Percentiles rank a stretch among this genome's conserved stretches.
phyloP scores from a whole-genome alignment of 2,113 vertebrate species.

The Malurus alboscapulatus region DNA sequence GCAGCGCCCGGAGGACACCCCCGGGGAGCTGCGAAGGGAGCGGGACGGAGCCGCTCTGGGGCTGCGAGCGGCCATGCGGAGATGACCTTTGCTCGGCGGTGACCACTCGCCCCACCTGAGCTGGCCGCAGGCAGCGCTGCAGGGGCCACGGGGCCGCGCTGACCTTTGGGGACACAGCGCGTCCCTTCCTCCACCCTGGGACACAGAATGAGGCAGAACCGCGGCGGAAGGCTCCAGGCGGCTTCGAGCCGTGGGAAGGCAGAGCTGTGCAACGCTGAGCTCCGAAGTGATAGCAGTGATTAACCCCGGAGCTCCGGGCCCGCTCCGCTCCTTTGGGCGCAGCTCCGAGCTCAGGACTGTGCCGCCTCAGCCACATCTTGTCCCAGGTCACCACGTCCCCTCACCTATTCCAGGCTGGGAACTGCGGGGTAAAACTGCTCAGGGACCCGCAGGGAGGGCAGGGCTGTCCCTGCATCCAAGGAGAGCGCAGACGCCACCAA shows the following conservation, averaged over 20 bases:
- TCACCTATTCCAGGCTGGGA: background rate
- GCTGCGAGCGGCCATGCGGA: background rate
- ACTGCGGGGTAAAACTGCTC: fast-evolving
- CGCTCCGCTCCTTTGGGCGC: background rate
- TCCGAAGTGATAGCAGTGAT: background rate
- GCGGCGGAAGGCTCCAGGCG: background rate
- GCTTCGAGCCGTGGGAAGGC: background rate
- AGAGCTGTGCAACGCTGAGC: fast-evolving
- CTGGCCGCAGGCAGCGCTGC: background rate
- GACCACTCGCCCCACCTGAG: background rate
- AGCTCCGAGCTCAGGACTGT: background rate
- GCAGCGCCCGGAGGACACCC: fast-evolving
- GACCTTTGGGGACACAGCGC: fast-evolving
- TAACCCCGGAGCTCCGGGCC: background rate
- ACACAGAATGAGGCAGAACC: background rate
- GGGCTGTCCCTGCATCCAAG: background rate
- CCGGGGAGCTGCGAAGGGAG: background rate
- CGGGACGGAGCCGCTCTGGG: too few relatives aligned
- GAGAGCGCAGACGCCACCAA: background rate
- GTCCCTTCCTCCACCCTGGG: background rate
- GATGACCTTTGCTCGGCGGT: background rate
- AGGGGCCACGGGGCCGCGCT: fast-evolving
- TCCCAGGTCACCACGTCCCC: fast-evolving
- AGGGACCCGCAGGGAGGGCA: background rate
- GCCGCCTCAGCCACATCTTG: background rate